Evolutionary conservation across 1,140 invertebrate genomes (phyloP).

Genomic region (Pantala flavescens): DNA sequence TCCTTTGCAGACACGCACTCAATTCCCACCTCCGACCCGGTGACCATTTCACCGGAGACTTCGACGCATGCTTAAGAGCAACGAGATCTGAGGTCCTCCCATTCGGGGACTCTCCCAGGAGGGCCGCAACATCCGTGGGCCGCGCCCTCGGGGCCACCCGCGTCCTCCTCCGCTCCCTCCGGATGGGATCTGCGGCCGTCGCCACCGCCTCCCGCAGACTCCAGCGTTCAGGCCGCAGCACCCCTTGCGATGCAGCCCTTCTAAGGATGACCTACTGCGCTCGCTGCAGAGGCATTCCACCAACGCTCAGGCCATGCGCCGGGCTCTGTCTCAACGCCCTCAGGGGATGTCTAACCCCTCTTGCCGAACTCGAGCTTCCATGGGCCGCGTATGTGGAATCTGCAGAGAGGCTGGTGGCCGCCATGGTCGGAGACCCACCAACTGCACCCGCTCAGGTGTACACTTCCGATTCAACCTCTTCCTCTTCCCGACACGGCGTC

Average conservation of each 20-base stretch:
- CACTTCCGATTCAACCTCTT: constrained; percentile 31
- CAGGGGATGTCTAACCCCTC: constrained; percentile 53
- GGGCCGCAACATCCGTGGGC: constrained; percentile 52
- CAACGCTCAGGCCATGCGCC: constrained; percentile 47
- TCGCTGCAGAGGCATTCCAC: constrained; percentile 55
- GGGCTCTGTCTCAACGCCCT: constrained; percentile 80
- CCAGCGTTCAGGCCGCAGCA: constrained; percentile 40
- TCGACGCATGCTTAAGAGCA: constrained; percentile 61
- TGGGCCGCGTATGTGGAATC: constrained; percentile 73
- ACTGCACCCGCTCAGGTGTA: neutral
- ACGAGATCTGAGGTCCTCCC: constrained; percentile 64
- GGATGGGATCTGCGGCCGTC: constrained; percentile 54
- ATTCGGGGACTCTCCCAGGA: constrained; percentile 66
- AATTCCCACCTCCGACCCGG: constrained; percentile 18
- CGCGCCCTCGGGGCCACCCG: constrained; percentile 65
- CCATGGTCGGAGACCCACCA: constrained; percentile 40
- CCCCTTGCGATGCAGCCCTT: constrained; percentile 58
- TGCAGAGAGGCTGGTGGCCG: constrained; percentile 59
- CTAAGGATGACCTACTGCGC: constrained; percentile 69
- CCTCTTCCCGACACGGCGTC: constrained; percentile 54
- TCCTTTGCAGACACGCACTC: neutral
- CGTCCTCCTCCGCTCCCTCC: constrained; percentile 55
- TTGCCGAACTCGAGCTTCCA: constrained; percentile 64
- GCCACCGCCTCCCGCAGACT: constrained; percentile 48
- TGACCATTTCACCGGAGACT: constrained; percentile 56